These are phyloP conservation scores for Sebastes goodei DNA, from an alignment of 2,797 vertebrate genomes.

Conservation along the genomic window DNA sequence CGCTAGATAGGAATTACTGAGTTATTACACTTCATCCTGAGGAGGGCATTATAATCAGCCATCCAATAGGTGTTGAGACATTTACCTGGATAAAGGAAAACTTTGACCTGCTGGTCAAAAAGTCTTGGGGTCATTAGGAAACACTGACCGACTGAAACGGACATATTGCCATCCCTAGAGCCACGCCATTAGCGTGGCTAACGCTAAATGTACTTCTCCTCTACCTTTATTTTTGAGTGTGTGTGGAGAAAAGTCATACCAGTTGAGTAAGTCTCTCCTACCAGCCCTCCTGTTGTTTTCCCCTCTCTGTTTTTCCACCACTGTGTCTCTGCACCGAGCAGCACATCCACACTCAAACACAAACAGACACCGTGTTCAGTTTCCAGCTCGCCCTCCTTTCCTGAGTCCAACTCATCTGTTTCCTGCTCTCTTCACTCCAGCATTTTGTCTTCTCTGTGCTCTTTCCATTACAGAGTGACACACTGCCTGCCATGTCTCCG, in stretches of 20 bases:
- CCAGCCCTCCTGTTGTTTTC: conserved; percentile 38
- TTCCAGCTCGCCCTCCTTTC: conserved; percentile 56
- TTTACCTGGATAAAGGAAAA: background rate
- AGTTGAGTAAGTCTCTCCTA: conserved; percentile 13
- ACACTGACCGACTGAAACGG: background rate
- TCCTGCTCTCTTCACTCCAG: conserved; percentile 51
- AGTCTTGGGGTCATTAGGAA: background rate
- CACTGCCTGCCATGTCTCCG: conserved; percentile 36
- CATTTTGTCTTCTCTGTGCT: conserved; percentile 53
- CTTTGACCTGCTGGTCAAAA: background rate
- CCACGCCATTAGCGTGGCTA: background rate
- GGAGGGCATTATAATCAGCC: background rate
- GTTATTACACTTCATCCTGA: too few species aligned
- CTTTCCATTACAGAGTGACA: conserved; percentile 47
- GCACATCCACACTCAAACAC: conserved; percentile 37
- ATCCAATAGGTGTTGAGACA: too few species aligned
- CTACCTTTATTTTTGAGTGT: background rate
- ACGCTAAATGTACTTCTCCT: background rate
- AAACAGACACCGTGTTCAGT: conserved; percentile 42
- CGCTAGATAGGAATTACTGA: too few species aligned
- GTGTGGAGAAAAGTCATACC: conserved; percentile 5
- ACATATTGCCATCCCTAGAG: background rate
- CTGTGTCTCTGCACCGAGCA: conserved; percentile 16
- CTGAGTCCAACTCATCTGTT: conserved; percentile 65
- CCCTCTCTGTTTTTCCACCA: conserved; percentile 31